Base-by-base conservation (phyloP, 2,888 invertebrate genomes). In the Saturnia pavonia region DNA sequence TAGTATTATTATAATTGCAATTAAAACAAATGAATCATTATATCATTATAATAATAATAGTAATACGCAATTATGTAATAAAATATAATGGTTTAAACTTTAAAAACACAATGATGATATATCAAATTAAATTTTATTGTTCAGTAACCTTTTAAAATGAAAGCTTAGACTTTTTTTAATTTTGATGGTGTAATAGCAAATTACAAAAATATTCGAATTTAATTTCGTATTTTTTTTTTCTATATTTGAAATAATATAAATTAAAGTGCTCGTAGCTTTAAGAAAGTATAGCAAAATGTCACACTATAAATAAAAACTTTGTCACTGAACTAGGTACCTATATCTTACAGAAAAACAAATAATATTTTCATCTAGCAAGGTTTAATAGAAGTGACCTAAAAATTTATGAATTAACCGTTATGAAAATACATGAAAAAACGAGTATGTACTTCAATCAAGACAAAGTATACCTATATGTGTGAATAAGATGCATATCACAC, bases 401-500 rank as follows among this genome's bases (percentile, higher is more conserved):
- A n/a, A 54, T 11, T 9, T n/a, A 22, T 54, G 22, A n/a, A 54
- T 43, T 43, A 12, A 43, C 8, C 8, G 12, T 14, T 43, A 43
- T 43, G 43, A 8, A 11, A 9, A n/a, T 54, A n/a, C n/a, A 22
- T 54, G 9, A 14, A 69, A 45, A 70, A n/a, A 16, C 45, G n/a
- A 54, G n/a, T 51, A 51, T 42, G 43, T 67, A 67, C 40, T 68
- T 68, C 34, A 60, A 68, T 63, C 51, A 40, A 65, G 63, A 54
- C 22, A 63, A 34, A 71, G 63, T 73, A 68, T 22, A n/a, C n/a
- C n/a, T n/a, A 67, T 70, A 78, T 82, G 82, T 84, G 85, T 76
- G 85, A 85, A 82, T 71, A 67, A 77, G 85, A 82, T 82, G 72
- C 22, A 63, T 79, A 82, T 85, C 82, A 71, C 82, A 71, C 67